These are phyloP conservation scores for human (Homo sapiens) DNA, from an alignment of 2,113 vertebrate species.

Conservation along the genomic window DNA sequence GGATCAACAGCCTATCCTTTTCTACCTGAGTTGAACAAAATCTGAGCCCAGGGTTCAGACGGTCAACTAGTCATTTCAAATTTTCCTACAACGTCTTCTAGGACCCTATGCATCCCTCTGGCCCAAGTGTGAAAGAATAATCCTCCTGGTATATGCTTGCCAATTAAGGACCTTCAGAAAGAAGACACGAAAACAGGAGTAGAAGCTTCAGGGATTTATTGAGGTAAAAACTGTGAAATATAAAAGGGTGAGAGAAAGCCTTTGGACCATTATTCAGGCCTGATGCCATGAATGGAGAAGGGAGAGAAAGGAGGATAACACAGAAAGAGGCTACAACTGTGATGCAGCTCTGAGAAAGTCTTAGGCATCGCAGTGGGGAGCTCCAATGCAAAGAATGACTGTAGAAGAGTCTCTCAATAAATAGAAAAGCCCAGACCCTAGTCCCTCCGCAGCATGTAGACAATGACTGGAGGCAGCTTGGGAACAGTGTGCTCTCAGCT, in stretches of 20 bases:
- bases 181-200: not conserved
- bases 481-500: not conserved
- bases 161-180: not conserved
- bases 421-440: not conserved
- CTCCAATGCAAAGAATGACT: not conserved
- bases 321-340: not conserved
- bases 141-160: not conserved
- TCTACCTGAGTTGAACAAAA: not conserved
- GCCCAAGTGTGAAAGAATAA: not conserved
- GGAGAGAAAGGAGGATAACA: not conserved
- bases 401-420: not conserved
- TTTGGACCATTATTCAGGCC: not conserved
- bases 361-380: not conserved
- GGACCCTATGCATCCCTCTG: not conserved
- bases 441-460: not conserved
- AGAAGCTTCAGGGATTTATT: not conserved
- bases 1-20: not conserved
- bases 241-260: not conserved
- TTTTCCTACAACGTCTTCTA: not conserved
- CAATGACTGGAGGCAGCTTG: not conserved
- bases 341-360: not conserved
- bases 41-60: not conserved
- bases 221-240: not conserved
- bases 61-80: not conserved
- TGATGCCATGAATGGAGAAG: not conserved